Conservation (phyloP, 1,140 invertebrate species). For the Ooceraea biroi region DNA sequence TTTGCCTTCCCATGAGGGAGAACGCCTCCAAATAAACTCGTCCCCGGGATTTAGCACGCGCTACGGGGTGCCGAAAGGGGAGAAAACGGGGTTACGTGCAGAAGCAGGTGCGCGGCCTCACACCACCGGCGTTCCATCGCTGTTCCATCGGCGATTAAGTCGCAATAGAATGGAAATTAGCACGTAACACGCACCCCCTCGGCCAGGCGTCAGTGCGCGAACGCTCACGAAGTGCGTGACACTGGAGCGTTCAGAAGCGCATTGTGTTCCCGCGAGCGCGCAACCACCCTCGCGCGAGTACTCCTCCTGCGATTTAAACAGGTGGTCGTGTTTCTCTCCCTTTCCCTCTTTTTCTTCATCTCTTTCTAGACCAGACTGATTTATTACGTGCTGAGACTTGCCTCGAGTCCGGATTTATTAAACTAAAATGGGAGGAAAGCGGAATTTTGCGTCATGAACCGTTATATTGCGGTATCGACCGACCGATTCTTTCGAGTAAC, state of each 20-base stretch:
- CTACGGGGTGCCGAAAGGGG: background rate
- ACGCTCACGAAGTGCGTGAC: conserved; percentile 29
- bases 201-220: background rate
- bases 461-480: conserved; percentile 51
- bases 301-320: conserved; percentile 25
- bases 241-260: conserved; percentile 19
- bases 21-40: conserved; percentile 7
- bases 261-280: conserved; percentile 13
- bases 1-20: background rate
- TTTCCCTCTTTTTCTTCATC: too few relatives aligned
- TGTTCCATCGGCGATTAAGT: conserved; percentile 31
- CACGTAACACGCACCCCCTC: conserved; percentile 22
- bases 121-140: background rate
- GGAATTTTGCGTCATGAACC: conserved; percentile 49
- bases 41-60: conserved; percentile 9
- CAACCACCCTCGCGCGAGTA: background rate
- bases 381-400: conserved; percentile 35
- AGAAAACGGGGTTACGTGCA: conserved; percentile 23
- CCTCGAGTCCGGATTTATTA: conserved; percentile 44
- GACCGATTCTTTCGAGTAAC: conserved; percentile 38
- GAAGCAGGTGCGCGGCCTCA: conserved; percentile 37
- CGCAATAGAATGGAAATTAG: conserved; percentile 50
- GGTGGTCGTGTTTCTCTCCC: conserved; percentile 38
- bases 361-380: background rate
- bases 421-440: background rate